Base-by-base conservation (phyloP, 2,888 invertebrate genomes). In the Cerastoderma edule region DNA sequence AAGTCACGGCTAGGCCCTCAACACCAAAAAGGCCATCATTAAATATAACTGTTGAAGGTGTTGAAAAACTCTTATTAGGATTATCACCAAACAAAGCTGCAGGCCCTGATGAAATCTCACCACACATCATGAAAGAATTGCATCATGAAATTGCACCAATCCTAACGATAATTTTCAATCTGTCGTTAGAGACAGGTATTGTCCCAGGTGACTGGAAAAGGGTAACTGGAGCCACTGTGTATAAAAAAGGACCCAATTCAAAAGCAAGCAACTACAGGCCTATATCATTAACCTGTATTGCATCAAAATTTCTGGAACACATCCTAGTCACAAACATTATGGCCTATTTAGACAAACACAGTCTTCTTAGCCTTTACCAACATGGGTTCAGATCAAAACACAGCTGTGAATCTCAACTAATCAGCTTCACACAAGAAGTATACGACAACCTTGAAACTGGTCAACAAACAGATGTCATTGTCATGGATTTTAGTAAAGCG, bases 211-310 rank as follows among this genome's bases (percentile, higher is more conserved):
- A 74, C 28, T 74, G 67, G 64, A 71, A 32, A 65, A 22, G 50
- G 16, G 60, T 67, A 1, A 4, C 60, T 53, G 39, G 68, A 50
- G 54, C 50, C 19, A 48, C 60, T 8, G 64, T 73, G n/a, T n/a
- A n/a, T 46, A 68, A 65, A 48, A 74, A 78, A 67, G 74, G 67
- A 24, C 65, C 53, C 16, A 74, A 67, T 46, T 57, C 27, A 16
- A 65, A 74, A 63, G 60, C 74, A 16, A 57, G 65, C 27, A 74
- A 71, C 33, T 74, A 78, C 35, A 46, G 69, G 22, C 78, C 78
- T 10, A 56, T 73, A 5, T 78, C 67, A 13, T 39, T 78, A 27
- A 78, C 73, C n/a, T 77, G 67, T 28, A 73, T 69, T 24, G 39
- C 71, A 27, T 73, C 64, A 16, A 77, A 68, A 66, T 28, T 69